Evolutionary conservation across 2,113 vertebrate genomes (phyloP).

Genomic region (Alces alces): DNA sequence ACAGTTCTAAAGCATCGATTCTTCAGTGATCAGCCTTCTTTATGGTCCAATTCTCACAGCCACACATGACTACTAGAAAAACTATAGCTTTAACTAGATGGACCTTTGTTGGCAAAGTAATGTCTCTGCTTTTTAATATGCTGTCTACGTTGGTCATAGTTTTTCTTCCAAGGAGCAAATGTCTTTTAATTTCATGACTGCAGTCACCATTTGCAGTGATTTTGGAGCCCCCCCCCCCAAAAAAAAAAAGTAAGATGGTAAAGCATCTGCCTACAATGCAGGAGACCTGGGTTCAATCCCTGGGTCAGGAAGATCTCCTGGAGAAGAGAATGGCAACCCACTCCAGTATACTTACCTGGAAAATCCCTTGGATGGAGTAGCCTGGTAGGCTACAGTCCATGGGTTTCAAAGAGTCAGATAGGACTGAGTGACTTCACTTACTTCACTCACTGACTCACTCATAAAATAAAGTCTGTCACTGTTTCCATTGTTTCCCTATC

Average conservation of each 20-base stretch:
- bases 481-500: background rate
- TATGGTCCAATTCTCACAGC: background rate
- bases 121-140: background rate
- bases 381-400: too few species aligned
- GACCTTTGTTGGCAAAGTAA: background rate
- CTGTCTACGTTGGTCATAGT: background rate
- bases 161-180: background rate
- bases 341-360: too few species aligned
- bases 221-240: background rate
- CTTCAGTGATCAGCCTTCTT: background rate
- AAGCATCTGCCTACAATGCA: too few species aligned
- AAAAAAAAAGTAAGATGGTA: too few species aligned
- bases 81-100: fast-evolving
- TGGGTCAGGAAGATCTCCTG: too few species aligned
- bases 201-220: background rate
- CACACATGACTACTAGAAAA: background rate
- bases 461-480: background rate
- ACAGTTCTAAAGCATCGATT: background rate
- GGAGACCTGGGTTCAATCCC: too few species aligned
- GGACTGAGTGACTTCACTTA: too few species aligned
- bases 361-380: too few species aligned
- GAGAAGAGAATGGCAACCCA: too few species aligned
- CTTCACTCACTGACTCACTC: too few species aligned
- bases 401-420: too few species aligned
- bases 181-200: background rate